Evolutionary conservation across 2,113 vertebrate genomes (phyloP).

Genomic region (Scartelaos histophorus): DNA sequence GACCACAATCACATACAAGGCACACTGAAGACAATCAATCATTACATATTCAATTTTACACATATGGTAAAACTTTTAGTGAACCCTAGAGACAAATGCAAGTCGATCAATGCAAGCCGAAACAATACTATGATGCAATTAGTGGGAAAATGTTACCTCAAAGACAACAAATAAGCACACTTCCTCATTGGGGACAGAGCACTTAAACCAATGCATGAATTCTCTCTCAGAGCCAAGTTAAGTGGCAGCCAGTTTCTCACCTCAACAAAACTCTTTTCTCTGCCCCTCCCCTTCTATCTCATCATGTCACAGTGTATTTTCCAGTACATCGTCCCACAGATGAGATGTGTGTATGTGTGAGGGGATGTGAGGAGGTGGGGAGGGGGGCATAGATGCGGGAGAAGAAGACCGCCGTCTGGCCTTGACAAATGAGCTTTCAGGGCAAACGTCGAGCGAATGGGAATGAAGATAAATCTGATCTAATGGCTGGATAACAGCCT

Average conservation of each 20-base stretch:
- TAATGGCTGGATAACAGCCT: slow-evolving; percentile 75
- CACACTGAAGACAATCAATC: not conserved
- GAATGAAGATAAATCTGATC: slow-evolving; percentile 79
- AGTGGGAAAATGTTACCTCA: slow-evolving; percentile 43
- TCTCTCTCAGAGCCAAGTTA: slow-evolving; percentile 69
- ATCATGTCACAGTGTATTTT: slow-evolving; percentile 73
- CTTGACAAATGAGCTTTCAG: slow-evolving; percentile 80
- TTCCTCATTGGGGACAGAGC: slow-evolving; percentile 4
- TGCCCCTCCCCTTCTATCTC: slow-evolving; percentile 46
- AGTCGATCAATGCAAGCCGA: not conserved
- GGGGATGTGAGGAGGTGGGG: not conserved
- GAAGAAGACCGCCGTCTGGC: slow-evolving; percentile 69
- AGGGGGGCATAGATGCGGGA: slow-evolving; percentile 62
- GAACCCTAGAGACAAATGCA: not conserved
- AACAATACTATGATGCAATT: not conserved
- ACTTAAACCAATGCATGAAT: slow-evolving; percentile 60
- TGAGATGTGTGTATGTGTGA: slow-evolving; percentile 16
- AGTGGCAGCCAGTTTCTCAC: slow-evolving; percentile 65
- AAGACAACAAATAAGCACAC: slow-evolving; percentile 49
- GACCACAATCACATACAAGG: not conserved
- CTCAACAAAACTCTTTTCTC: slow-evolving; percentile 40
- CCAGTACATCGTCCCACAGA: slow-evolving; percentile 65
- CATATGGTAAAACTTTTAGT: not conserved
- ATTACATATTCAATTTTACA: not conserved
- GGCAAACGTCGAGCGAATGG: slow-evolving; percentile 65